phyloP scores from a whole-genome alignment of 2,113 vertebrate genomes.

The Xiphorhynchus elegans region DNA sequence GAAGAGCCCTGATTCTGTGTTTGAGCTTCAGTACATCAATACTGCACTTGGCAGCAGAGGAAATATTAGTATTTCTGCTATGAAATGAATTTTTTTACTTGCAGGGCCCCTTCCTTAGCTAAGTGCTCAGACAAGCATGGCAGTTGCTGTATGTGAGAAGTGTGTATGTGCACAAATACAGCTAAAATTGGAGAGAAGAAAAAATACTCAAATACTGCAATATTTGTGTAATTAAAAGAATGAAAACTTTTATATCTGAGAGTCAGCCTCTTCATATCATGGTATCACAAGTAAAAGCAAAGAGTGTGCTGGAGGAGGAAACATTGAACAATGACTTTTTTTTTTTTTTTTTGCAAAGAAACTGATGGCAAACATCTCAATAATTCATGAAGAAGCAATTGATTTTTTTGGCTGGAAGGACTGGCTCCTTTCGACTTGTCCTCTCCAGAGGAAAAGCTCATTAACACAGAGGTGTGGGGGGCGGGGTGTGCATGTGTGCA shows the following conservation, averaged over 20 bases:
- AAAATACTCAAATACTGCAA: neutral
- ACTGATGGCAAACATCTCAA: slow-evolving; percentile 85
- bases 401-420: slow-evolving; percentile 80
- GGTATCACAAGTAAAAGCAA: slow-evolving; percentile 42
- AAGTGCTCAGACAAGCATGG: neutral
- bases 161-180: neutral
- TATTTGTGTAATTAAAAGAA: neutral
- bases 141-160: neutral
- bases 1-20: slow-evolving; percentile 63
- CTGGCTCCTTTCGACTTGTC: slow-evolving; percentile 63
- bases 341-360: slow-evolving; percentile 82
- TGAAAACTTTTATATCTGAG: slow-evolving; percentile 12
- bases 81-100: slow-evolving; percentile 32
- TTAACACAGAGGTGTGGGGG: slow-evolving; percentile 57
- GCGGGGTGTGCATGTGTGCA: neutral
- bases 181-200: neutral
- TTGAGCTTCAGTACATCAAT: slow-evolving; percentile 56
- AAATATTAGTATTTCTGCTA: slow-evolving; percentile 68
- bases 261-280: slow-evolving; percentile 14
- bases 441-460: slow-evolving; percentile 74
- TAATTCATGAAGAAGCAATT: slow-evolving; percentile 88
- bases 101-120: neutral
- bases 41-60: slow-evolving; percentile 54
- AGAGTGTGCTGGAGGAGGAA: slow-evolving; percentile 7
- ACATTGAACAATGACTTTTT: slow-evolving; percentile 49